Conservation (phyloP, 2,888 invertebrate species). For the Latrodectus hesperus region DNA sequence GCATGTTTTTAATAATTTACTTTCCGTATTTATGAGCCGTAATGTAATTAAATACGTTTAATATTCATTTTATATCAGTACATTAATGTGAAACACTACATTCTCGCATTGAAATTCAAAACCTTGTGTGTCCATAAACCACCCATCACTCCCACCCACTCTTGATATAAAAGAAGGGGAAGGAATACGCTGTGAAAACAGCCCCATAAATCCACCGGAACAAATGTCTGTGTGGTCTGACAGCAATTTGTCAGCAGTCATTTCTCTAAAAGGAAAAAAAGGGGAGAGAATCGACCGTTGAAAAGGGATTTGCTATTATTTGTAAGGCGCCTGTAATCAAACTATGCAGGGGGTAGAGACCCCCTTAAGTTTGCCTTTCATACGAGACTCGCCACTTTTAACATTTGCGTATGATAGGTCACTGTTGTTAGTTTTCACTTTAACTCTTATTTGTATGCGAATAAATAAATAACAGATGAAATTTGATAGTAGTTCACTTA, state of each 20-base stretch:
- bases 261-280: background rate
- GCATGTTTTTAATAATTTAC: too few relatives aligned
- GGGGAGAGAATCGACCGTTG: conserved; percentile 27
- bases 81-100: background rate
- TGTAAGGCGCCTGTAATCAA: conserved; percentile 16
- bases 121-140: background rate
- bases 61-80: too few relatives aligned
- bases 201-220: conserved; percentile 17
- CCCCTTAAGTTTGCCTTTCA: conserved; percentile 9
- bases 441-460: too few relatives aligned
- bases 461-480: too few relatives aligned
- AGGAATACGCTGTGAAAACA: background rate
- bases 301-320: conserved; percentile 17
- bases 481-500: too few relatives aligned
- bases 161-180: background rate
- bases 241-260: conserved; percentile 60
- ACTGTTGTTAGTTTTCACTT: too few relatives aligned
- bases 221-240: conserved; percentile 23
- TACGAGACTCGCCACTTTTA: background rate
- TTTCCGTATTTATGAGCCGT: too few relatives aligned
- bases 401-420: background rate
- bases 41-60: too few relatives aligned
- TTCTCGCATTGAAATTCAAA: background rate
- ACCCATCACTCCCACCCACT: background rate
- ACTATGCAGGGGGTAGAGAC: background rate